These are phyloP conservation scores for Halcyon chelicuti DNA, from an alignment of 2,797 vertebrate species.

Conservation along the genomic window DNA sequence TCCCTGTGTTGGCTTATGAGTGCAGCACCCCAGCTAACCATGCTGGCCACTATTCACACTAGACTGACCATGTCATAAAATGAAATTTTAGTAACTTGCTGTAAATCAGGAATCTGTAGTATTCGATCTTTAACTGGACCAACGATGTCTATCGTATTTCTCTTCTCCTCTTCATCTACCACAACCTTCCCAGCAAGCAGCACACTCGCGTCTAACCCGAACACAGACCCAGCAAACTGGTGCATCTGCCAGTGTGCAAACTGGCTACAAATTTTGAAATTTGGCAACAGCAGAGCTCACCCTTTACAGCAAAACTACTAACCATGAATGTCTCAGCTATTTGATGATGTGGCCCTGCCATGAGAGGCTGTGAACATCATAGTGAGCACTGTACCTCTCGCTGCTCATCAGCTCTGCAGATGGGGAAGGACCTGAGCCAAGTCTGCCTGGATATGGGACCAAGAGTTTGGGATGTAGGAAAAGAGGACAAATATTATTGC, in stretches of 20 bases:
- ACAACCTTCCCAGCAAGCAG: not conserved
- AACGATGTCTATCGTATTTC: not conserved
- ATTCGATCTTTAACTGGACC: not conserved
- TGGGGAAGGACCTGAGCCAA: too few relatives aligned
- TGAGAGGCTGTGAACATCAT: not conserved
- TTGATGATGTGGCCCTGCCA: not conserved
- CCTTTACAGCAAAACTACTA: not conserved
- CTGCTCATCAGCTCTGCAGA: too few relatives aligned
- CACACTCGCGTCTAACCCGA: not conserved
- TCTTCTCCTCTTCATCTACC: not conserved
- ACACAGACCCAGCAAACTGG: not conserved
- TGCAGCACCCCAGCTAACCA: not conserved
- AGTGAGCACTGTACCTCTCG: not conserved
- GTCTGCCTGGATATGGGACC: not conserved
- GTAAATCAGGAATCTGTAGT: not conserved
- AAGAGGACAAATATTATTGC: not conserved
- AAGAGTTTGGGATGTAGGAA: not conserved
- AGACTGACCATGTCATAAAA: not conserved
- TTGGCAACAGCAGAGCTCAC: rapidly evolving
- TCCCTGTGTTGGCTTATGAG: not conserved
- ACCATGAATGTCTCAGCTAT: not conserved
- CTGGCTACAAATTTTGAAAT: not conserved
- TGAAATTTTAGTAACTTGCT: not conserved
- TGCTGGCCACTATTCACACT: not conserved
- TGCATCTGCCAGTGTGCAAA: not conserved